Evolutionary conservation across 2,113 vertebrate species (phyloP).

Genomic region (Anser cygnoides): DNA sequence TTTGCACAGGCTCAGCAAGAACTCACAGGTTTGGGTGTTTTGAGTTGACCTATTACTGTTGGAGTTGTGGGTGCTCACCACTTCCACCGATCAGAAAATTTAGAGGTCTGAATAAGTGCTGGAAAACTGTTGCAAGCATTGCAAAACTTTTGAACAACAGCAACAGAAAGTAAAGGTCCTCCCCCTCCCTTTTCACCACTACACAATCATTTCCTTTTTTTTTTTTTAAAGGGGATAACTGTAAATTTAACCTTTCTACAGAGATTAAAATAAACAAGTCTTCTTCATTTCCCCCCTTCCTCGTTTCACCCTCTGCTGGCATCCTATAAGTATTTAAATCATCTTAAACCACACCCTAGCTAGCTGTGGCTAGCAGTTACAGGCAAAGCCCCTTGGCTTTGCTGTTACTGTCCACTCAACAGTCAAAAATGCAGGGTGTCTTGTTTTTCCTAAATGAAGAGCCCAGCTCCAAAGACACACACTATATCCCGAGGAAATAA

Average conservation of each 20-base stretch:
- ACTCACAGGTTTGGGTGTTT: not conserved
- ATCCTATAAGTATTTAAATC: conserved; percentile 29
- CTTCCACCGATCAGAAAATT: not conserved
- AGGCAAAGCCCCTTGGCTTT: conserved; percentile 21
- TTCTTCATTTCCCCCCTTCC: not conserved
- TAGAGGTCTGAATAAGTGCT: not conserved
- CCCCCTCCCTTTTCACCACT: not conserved
- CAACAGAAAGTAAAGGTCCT: not conserved
- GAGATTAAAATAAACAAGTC: not conserved
- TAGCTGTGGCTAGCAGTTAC: conserved; percentile 14
- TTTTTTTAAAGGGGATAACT: not conserved
- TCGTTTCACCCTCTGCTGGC: conserved; percentile 3
- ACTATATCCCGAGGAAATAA: not conserved
- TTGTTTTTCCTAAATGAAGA: conserved; percentile 14
- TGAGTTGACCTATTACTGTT: not conserved
- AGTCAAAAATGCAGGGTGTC: conserved; percentile 26
- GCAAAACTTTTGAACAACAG: not conserved
- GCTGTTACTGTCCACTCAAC: not conserved
- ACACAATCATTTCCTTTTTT: not conserved
- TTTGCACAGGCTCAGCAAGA: not conserved
- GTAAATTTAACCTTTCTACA: not conserved
- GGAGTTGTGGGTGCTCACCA: not conserved
- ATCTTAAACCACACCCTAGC: not conserved
- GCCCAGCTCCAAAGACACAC: not conserved
- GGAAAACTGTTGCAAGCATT: not conserved